Evolutionary conservation across 2,113 vertebrate genomes (phyloP), one percentile per base, ranked within the genome.

Genomic region (Laticauda laticaudata): DNA sequence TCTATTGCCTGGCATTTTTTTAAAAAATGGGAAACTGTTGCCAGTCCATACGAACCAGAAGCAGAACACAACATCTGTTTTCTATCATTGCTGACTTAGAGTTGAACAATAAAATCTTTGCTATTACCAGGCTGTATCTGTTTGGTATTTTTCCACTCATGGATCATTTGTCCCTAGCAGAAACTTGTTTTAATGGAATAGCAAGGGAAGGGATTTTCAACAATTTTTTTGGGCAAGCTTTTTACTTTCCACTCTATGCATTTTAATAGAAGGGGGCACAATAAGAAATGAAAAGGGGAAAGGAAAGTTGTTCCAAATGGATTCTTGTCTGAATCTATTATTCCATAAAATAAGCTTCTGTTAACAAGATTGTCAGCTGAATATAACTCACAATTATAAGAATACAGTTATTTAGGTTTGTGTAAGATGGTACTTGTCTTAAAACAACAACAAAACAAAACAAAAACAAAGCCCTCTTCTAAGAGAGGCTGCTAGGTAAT

Each of bases 381-480:
- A 69, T 59, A 53, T 26, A 64, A 90, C 0, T 18, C 34, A 21
- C 10, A 34, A 85, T 86, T 43, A 55, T 39, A 55, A 34, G 3
- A 90, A 86, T 21, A 81, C 29, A 34, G 34, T 53, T 14, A 23
- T 89, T 7, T 93, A 85, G 43, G 93, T 92, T 64, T 51, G 18
- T 0, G 21, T 91, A 90, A 81, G 91, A 93, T 18, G 75, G 8
- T 90, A 93, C 48, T 34, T 87, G 57, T n/a, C 23, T 8, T 90
- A 92, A 92, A 21, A 34, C 45, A 53, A 93, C 23, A 59, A 24
- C 56, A 61, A 93, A 87, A 94, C 51, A 53, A 53, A 53, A 53
- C 51, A 11, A 53, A 11, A 53, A 11, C 51, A 53, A 14, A 14
- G 5, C 3, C 64, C 92, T 43, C 90, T 2, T 45, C 0, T 90